These are phyloP conservation scores for Schizothorax lantsangensis DNA, from an alignment of 2,797 vertebrate species.

Conservation along the genomic window DNA sequence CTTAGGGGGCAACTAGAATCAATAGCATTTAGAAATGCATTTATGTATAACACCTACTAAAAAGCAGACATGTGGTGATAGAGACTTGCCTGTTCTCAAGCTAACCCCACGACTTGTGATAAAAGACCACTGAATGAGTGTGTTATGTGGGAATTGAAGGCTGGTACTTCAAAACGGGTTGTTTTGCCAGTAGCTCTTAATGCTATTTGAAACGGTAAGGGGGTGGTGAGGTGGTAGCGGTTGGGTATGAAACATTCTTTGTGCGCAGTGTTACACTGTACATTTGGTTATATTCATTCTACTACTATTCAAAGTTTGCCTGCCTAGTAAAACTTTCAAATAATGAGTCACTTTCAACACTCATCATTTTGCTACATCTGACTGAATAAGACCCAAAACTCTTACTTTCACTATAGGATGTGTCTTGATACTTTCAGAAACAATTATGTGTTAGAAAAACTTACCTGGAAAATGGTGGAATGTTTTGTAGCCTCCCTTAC, in stretches of 20 bases:
- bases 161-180: conserved; percentile 77
- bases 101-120: conserved; percentile 54
- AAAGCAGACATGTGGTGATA: conserved; percentile 70
- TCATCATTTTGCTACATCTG: conserved; percentile 58
- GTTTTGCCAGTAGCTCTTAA: conserved; percentile 54
- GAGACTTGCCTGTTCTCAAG: conserved; percentile 64
- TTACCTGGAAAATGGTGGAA: conserved; percentile 48
- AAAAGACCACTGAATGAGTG: conserved; percentile 27
- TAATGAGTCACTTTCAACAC: conserved; percentile 32
- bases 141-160: conserved; percentile 70
- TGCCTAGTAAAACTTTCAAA: neutral
- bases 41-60: conserved; percentile 71
- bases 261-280: conserved; percentile 59
- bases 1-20: conserved; percentile 64
- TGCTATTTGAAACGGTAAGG: conserved; percentile 55
- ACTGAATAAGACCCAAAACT: conserved; percentile 63
- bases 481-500: conserved; percentile 53
- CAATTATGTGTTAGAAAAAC: conserved; percentile 27
- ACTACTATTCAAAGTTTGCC: conserved; percentile 36
- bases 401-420: conserved; percentile 32
- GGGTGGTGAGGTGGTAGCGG: conserved; percentile 47
- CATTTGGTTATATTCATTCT: conserved; percentile 47
- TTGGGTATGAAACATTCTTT: conserved; percentile 52
- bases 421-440: conserved; percentile 50
- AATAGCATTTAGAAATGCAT: conserved; percentile 72